Conservation (phyloP, 2,888 invertebrate genomes). For the Arrhopalites spinosus region DNA sequence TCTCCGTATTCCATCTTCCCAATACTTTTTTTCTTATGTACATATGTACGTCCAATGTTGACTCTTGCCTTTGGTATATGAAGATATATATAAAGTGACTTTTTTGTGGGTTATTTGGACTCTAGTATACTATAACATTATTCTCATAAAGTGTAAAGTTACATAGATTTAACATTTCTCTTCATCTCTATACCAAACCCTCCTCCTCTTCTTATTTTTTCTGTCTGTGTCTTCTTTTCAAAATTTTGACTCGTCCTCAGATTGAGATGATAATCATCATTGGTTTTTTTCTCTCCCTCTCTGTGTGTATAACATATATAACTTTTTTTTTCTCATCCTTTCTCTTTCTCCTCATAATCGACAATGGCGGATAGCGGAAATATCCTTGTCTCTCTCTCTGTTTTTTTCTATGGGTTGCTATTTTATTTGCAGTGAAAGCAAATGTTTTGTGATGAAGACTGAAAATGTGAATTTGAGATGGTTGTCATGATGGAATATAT, state of each 20-base stretch:
- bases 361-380: not conserved
- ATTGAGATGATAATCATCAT: conserved; percentile 5
- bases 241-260: conserved; percentile 11
- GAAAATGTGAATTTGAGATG: conserved; percentile 5
- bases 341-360: not conserved
- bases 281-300: not conserved
- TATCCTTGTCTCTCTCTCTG: not conserved
- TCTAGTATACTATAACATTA: not conserved
- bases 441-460: not conserved
- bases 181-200: too few species aligned
- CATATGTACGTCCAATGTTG: not conserved
- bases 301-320: not conserved
- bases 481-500: not conserved
- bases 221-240: not conserved
- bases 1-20: conserved; percentile 16
- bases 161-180: too few species aligned
- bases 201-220: too few species aligned
- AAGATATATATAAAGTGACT: not conserved
- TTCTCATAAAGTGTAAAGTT: not conserved
- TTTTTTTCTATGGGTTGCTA: not conserved
- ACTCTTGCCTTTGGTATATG: not conserved
- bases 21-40: not conserved
- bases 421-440: conserved; percentile 8
- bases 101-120: not conserved
- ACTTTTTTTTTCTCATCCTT: not conserved